Conservation (phyloP, 2,888 invertebrate genomes). For the Andrena trimmerana region DNA sequence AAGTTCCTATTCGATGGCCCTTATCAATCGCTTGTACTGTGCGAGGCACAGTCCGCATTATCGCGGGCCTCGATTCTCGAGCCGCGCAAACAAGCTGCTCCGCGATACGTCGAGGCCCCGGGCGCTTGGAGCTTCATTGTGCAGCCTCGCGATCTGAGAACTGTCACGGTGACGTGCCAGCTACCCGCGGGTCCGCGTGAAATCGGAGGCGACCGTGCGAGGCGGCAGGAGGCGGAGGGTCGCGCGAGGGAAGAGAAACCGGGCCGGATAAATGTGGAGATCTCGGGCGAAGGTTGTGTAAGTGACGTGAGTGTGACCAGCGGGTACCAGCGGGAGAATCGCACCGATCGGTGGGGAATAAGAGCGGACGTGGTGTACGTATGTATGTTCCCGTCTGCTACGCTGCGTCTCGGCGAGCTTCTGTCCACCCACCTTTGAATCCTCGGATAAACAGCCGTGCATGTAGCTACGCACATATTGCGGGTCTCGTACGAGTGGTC, state of each 20-base stretch:
- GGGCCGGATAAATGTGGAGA: not conserved
- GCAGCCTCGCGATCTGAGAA: not conserved
- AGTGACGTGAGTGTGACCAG: not conserved
- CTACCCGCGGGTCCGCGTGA: not conserved
- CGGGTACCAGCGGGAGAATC: not conserved
- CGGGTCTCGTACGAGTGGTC: constrained; percentile 62
- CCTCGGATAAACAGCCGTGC: constrained; percentile 67
- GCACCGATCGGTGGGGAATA: constrained; percentile 11
- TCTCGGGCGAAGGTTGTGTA: not conserved
- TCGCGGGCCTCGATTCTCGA: not conserved
- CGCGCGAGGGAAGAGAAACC: not conserved
- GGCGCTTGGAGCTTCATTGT: not conserved
- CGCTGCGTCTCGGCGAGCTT: not conserved
- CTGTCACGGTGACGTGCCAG: constrained; percentile 36
- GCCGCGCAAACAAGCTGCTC: not conserved
- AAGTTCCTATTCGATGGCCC: constrained; percentile 28
- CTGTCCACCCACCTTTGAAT: constrained; percentile 78
- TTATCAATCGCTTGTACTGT: constrained; percentile 11
- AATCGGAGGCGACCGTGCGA: not conserved
- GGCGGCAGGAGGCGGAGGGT: no score
- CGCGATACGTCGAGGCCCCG: not conserved
- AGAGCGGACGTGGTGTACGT: constrained; percentile 9
- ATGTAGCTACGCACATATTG: constrained; percentile 77
- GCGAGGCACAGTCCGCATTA: constrained; percentile 1
- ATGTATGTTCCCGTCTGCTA: constrained; percentile 35